These are phyloP conservation scores for Nymphalis polychloros DNA, from an alignment of 2,888 invertebrate genomes.

Conservation along the genomic window DNA sequence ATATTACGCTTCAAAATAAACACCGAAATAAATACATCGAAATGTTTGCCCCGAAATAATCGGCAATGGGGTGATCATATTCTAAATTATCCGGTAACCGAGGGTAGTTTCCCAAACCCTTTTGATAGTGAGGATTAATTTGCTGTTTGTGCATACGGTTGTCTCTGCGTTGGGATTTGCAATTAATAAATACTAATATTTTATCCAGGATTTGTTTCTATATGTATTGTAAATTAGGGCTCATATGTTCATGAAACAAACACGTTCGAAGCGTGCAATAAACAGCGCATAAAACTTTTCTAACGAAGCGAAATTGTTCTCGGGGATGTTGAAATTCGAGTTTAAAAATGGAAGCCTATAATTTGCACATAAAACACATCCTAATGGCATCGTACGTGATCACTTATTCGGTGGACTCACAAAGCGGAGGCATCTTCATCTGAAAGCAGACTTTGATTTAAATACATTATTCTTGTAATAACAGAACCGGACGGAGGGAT, in stretches of 20 bases:
- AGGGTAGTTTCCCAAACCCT: conserved; percentile 73
- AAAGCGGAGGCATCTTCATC: conserved; percentile 76
- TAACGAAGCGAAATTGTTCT: conserved; percentile 74
- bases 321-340: conserved; percentile 57
- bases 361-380: conserved; percentile 82
- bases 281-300: conserved; percentile 62
- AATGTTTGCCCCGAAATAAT: conserved; percentile 79
- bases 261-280: conserved; percentile 27
- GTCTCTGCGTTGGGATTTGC: conserved; percentile 59
- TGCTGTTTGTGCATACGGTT: conserved; percentile 63
- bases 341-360: conserved; percentile 79
- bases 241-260: conserved; percentile 15
- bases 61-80: conserved; percentile 76
- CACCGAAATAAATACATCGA: conserved; percentile 80
- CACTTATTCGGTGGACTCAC: conserved; percentile 75
- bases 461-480: conserved; percentile 82
- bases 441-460: conserved; percentile 79
- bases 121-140: conserved; percentile 75
- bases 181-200: conserved; percentile 58
- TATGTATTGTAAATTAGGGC: not conserved
- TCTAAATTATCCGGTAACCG: conserved; percentile 74
- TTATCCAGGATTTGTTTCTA: conserved; percentile 7
- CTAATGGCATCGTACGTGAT: conserved; percentile 79
- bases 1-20: conserved; percentile 81
- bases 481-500: conserved; percentile 77